A percentile compares a stretch with the other conserved stretches of the same genome.
These are phyloP conservation scores for Menidia beryllina DNA, from an alignment of 2,113 vertebrate species.

Conservation along the genomic window DNA sequence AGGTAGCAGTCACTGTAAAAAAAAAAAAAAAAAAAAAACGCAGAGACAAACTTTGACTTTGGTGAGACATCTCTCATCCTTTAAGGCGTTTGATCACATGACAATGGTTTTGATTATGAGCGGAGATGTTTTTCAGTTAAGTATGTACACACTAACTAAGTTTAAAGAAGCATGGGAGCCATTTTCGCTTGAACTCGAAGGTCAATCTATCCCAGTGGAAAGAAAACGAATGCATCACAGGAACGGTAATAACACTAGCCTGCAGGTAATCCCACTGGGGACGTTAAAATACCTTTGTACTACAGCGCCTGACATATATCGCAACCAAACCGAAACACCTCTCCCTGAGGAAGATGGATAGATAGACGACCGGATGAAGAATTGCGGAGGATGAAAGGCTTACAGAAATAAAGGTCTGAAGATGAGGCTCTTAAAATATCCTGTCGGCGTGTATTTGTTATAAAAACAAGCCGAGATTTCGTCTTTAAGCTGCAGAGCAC, in stretches of 20 bases:
- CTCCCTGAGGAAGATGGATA: constrained; percentile 70
- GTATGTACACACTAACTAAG: constrained; percentile 11
- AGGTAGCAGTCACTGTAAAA: constrained; percentile 47
- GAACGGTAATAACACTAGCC: constrained; percentile 66
- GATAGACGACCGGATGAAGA: constrained; percentile 68
- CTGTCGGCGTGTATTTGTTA: constrained; percentile 66
- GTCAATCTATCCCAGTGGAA: constrained; percentile 62
- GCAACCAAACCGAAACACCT: constrained; percentile 70
- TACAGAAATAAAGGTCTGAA: constrained; percentile 72
- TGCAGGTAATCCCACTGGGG: constrained; percentile 68
- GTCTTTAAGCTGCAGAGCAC: constrained; percentile 59
- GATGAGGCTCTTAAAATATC: constrained; percentile 70
- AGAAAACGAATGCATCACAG: constrained; percentile 67
- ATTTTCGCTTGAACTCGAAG: constrained; percentile 52
- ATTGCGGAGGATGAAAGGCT: constrained; percentile 71
- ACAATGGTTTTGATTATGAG: constrained; percentile 58
- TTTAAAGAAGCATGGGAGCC: constrained; percentile 43
- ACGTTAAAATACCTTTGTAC: constrained; percentile 70
- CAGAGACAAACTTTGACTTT: constrained; percentile 57
- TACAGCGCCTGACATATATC: constrained; percentile 70
- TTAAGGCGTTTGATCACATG: constrained; percentile 62
- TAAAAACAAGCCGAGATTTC: constrained; percentile 60
- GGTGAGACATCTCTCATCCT: constrained; percentile 55
- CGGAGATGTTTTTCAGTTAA: constrained; percentile 26
- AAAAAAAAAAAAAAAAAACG: constrained; percentile 27